phyloP scores from a whole-genome alignment of 2,888 invertebrate species.

The Tipula unca region DNA sequence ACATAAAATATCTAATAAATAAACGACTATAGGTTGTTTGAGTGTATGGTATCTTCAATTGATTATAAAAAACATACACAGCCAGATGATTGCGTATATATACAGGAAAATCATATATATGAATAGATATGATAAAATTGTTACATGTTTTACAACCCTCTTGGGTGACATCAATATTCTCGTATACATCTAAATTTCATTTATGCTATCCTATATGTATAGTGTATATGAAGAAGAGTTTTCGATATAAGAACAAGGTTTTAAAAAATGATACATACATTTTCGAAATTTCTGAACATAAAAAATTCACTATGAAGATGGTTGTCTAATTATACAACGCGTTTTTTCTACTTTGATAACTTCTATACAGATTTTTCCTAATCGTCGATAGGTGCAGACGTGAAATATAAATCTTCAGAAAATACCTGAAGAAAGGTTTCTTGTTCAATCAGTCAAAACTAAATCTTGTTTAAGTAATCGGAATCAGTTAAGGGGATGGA shows the following conservation, averaged over 20 bases:
- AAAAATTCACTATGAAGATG: neutral
- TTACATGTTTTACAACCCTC: conserved; percentile 17
- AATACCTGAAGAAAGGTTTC: too few relatives aligned
- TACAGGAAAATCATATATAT: neutral
- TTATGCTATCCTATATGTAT: neutral
- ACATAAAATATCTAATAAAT: neutral
- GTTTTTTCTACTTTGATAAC: too few relatives aligned
- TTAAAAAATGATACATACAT: neutral
- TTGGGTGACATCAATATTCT: conserved; percentile 17
- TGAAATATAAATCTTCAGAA: too few relatives aligned
- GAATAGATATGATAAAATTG: conserved; percentile 16
- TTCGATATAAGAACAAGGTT: neutral
- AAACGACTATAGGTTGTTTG: neutral
- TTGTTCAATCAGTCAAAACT: too few relatives aligned
- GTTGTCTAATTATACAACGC: neutral
- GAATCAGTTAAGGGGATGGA: too few relatives aligned
- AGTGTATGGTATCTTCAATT: neutral
- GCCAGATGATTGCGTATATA: neutral
- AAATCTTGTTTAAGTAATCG: too few relatives aligned
- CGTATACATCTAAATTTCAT: neutral
- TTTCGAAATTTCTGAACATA: neutral
- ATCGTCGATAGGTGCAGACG: too few relatives aligned
- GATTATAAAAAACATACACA: neutral
- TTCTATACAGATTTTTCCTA: neutral
- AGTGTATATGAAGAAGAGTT: neutral